These are phyloP conservation scores for Chelmon rostratus DNA, from an alignment of 2,797 vertebrate species.

Conservation along the genomic window DNA sequence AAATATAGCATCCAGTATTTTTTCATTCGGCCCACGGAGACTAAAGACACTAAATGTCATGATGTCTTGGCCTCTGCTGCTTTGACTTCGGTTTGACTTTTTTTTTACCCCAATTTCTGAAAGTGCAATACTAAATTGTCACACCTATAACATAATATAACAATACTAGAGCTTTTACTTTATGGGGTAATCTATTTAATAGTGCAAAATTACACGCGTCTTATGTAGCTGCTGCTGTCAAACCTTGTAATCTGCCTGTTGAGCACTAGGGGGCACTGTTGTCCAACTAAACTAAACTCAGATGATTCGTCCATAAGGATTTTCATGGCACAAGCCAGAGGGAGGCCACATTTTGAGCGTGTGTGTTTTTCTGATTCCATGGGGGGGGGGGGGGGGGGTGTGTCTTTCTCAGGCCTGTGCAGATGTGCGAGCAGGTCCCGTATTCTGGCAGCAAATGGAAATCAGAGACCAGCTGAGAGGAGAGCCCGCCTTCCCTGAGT, in stretches of 20 bases:
- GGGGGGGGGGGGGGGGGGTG: no score
- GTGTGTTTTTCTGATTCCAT: constrained; percentile 23
- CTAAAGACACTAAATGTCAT: no score
- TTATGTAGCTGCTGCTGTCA: background rate
- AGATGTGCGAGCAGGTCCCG: constrained; percentile 92
- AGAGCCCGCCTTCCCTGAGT: constrained; percentile 88
- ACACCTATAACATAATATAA: background rate
- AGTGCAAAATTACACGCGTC: background rate
- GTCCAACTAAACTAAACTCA: constrained; percentile 57
- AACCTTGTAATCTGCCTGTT: constrained; percentile 15
- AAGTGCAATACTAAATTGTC: background rate
- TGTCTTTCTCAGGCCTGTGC: constrained; percentile 89
- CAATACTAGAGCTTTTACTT: background rate
- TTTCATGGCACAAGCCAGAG: constrained; percentile 27
- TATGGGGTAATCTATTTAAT: background rate
- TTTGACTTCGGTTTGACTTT: no score
- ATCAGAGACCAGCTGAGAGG: constrained; percentile 84
- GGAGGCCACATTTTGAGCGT: constrained; percentile 13
- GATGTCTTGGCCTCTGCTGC: no score
- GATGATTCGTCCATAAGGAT: background rate
- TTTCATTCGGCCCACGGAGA: background rate
- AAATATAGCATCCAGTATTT: constrained; percentile 1
- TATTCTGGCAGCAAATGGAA: constrained; percentile 97
- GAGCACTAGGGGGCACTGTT: constrained; percentile 80
- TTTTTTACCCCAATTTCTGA: no score